phyloP scores from a whole-genome alignment of 2,888 invertebrate genomes.

The Cataglyphis albicans region DNA sequence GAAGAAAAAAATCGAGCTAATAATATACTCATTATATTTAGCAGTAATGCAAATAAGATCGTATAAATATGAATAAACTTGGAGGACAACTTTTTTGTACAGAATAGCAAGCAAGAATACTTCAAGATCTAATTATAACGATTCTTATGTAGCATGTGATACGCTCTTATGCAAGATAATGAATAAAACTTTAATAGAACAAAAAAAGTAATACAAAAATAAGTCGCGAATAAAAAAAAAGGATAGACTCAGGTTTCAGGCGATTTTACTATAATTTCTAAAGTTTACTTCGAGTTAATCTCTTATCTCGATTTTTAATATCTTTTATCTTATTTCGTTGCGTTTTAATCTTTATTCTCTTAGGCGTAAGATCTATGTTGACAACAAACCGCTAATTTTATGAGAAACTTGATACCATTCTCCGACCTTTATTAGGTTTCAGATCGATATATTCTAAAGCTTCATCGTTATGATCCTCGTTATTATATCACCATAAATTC shows the following conservation, averaged over 20 bases:
- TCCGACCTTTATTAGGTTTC: constrained; percentile 32
- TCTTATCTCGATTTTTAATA: neutral
- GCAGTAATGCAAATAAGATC: neutral
- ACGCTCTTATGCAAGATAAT: neutral
- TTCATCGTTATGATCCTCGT: constrained; percentile 10
- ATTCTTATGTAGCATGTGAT: neutral
- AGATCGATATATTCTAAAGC: constrained; percentile 20
- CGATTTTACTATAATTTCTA: neutral
- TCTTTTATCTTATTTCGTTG: neutral
- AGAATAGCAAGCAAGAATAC: neutral
- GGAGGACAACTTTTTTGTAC: neutral
- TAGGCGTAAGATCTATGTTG: neutral
- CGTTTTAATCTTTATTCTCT: neutral
- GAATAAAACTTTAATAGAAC: neutral
- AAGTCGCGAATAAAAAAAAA: neutral
- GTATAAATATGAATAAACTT: neutral
- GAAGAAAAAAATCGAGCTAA: no score
- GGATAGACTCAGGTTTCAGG: neutral
- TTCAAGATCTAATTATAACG: neutral
- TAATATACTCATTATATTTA: neutral
- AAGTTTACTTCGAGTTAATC: neutral
- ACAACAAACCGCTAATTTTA: constrained; percentile 9
- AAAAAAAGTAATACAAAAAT: neutral
- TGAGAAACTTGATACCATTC: constrained; percentile 28
- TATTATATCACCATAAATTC: constrained; percentile 40